Base-by-base conservation (phyloP, 2,888 invertebrate genomes). In the Lycaena phlaeas region DNA sequence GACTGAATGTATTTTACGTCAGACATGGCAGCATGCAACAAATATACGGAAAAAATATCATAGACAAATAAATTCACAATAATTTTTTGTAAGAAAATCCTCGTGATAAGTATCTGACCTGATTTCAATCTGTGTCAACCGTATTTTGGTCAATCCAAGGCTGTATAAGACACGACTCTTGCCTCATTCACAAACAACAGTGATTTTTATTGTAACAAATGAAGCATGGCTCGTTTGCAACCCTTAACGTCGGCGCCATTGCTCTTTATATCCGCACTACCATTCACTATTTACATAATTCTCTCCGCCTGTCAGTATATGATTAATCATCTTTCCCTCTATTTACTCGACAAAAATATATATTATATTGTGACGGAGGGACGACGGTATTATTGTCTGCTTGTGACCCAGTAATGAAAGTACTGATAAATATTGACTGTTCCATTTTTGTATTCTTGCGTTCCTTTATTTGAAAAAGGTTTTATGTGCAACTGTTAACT, bases 231-330 rank as follows among this genome's bases (percentile, higher is more conserved):
- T 31, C 39, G 31, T 40, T 40, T 40, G 26, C 31, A 40, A 40
- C 26, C 40, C 31, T 40, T 30, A 34, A 40, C 31, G 26, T 40
- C 31, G 31, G 31, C 12, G 27, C 34, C 31, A 31, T 18, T 18
- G 27, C 40, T 40, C 31, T 40, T 36, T 31, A 31, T 40, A 31
- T 31, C 39, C 22, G 25, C 9, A 17, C 30, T 34, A 40, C 11
- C 11, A 44, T 42, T 41, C 37, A 40, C 37, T 52, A 54, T 54
- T 54, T 54, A 51, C 52, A 52, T 54, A 50, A 51, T 52, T 49
- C 42, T 36, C 43, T 44, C 45, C 40, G 47, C 47, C 48, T 50
- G 50, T 46, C 46, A 44, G 47, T 22, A 5, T 22, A 34, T 54
- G 51, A 55, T 54, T 48, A 54, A 55, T 54, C 50, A 48, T 50